phyloP scores from a whole-genome alignment of 2,797 vertebrate genomes.

The Psittacula echo region DNA sequence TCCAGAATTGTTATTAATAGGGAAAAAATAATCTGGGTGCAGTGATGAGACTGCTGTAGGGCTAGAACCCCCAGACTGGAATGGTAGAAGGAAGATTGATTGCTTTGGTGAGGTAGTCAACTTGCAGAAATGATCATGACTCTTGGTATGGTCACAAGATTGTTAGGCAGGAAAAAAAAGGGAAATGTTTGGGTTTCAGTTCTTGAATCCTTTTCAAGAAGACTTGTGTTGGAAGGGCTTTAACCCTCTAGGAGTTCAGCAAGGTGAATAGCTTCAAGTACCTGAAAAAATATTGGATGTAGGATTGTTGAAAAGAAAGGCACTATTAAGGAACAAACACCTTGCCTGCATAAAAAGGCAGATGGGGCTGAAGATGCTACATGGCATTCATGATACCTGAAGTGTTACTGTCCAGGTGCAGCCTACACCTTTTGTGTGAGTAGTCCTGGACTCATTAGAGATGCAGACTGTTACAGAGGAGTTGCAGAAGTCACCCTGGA shows the following conservation, averaged over 20 bases:
- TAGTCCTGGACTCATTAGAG: not conserved
- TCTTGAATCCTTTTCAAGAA: not conserved
- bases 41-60: not conserved
- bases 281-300: not conserved
- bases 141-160: not conserved
- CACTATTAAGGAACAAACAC: not conserved
- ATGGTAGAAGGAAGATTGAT: not conserved
- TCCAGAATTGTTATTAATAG: not conserved
- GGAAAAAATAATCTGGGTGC: not conserved
- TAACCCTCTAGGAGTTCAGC: not conserved
- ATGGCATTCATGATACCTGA: not conserved
- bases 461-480: not conserved
- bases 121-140: not conserved
- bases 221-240: not conserved
- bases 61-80: not conserved
- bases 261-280: not conserved
- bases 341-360: not conserved
- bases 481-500: not conserved
- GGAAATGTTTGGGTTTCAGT: not conserved
- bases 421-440: not conserved
- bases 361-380: not conserved
- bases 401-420: too few relatives aligned
- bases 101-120: not conserved
- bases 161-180: not conserved
- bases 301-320: not conserved